phyloP scores from a whole-genome alignment of 2,797 vertebrate genomes.

The Danio aesculapii region DNA sequence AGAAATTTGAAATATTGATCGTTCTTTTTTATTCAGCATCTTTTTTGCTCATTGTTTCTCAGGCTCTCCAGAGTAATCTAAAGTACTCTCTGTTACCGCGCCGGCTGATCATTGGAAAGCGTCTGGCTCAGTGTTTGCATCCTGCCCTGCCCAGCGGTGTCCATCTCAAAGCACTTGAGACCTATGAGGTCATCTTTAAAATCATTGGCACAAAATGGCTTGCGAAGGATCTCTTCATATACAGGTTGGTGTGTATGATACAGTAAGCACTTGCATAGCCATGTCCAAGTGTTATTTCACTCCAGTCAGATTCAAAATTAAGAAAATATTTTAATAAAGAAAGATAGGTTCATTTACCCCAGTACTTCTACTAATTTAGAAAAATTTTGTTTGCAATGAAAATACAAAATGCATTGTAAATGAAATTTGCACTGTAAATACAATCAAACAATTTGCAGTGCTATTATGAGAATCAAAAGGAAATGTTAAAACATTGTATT shows the following conservation, averaged over 20 bases:
- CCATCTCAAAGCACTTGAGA: constrained; percentile 97
- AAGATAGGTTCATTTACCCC: neutral
- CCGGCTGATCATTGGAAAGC: constrained; percentile 93
- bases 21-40: neutral
- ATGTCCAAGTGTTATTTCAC: neutral
- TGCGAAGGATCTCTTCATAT: constrained; percentile 95
- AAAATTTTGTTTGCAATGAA: neutral
- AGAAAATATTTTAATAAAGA: no score
- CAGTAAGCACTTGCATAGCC: neutral
- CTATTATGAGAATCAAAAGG: no score
- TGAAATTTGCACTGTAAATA: no score
- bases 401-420: no score
- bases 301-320: neutral
- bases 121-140: constrained; percentile 94
- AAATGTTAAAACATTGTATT: no score
- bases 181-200: constrained; percentile 98
- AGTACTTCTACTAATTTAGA: neutral
- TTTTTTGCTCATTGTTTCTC: constrained; percentile 5
- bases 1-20: neutral
- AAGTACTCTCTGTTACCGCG: constrained; percentile 93
- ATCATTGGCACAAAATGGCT: constrained; percentile 98
- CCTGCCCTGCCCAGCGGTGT: constrained; percentile 97
- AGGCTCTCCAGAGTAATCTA: constrained; percentile 97
- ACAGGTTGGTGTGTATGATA: constrained; percentile 83
- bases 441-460: no score